Evolutionary conservation across 2,113 vertebrate species (phyloP).

Genomic region (Corydoras maculifer): DNA sequence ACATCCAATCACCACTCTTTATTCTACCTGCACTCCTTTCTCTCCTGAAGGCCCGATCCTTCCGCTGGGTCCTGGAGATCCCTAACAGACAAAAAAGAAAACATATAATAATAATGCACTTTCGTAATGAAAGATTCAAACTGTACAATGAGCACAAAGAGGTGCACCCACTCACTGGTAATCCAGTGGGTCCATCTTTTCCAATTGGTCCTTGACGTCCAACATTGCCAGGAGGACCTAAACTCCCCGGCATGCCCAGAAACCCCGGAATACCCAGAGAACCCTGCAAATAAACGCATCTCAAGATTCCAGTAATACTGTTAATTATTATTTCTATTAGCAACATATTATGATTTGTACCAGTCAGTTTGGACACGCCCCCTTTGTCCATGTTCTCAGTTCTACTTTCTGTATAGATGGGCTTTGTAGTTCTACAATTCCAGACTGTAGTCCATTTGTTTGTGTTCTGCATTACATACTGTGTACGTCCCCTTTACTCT

Average conservation of each 20-base stretch:
- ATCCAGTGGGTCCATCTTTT: slow-evolving; percentile 53
- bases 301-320: too few relatives aligned
- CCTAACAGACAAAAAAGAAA: slow-evolving; percentile 48
- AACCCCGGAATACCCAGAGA: slow-evolving; percentile 51
- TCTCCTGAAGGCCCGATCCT: slow-evolving; percentile 52
- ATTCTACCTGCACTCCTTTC: slow-evolving; percentile 65
- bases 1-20: background rate
- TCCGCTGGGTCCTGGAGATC: slow-evolving; percentile 55
- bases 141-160: slow-evolving; percentile 14
- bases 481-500: too few relatives aligned
- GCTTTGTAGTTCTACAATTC: too few relatives aligned
- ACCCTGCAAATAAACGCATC: slow-evolving; percentile 53
- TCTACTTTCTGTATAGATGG: too few relatives aligned
- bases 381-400: too few relatives aligned
- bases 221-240: slow-evolving; percentile 54
- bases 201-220: slow-evolving; percentile 57
- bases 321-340: too few relatives aligned
- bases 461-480: too few relatives aligned
- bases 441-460: too few relatives aligned
- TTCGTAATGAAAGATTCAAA: background rate
- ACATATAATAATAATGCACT: background rate
- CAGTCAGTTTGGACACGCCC: too few relatives aligned
- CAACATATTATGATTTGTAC: too few relatives aligned
- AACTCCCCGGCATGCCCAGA: slow-evolving; percentile 55
- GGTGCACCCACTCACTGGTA: slow-evolving; percentile 65